Conservation (phyloP, 2,888 invertebrate genomes). For the Hemistola chrysoprasaria region DNA sequence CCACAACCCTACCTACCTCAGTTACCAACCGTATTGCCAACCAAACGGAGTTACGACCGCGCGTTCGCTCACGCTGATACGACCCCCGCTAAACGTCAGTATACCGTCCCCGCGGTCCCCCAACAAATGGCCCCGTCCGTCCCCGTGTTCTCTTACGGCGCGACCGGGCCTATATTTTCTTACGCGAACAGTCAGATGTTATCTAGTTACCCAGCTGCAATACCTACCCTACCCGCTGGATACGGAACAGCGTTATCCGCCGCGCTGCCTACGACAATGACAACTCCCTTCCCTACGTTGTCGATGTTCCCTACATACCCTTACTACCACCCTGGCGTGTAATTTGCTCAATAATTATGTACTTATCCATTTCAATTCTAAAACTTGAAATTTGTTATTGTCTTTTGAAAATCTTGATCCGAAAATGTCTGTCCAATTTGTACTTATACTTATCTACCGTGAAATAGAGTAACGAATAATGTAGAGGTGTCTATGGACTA, state of each 20-base stretch:
- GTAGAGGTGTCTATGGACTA: too few species aligned
- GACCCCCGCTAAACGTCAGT: slow-evolving; percentile 74
- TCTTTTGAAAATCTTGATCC: too few species aligned
- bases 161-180: slow-evolving; percentile 65
- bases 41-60: slow-evolving; percentile 87
- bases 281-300: slow-evolving; percentile 51
- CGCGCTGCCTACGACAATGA: slow-evolving; percentile 49
- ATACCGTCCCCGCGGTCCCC: slow-evolving; percentile 60
- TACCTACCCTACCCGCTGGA: slow-evolving; percentile 59
- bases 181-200: slow-evolving; percentile 67
- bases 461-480: too few species aligned
- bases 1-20: slow-evolving; percentile 47
- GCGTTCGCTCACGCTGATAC: slow-evolving; percentile 83
- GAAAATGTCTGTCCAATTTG: too few species aligned
- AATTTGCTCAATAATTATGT: slow-evolving; percentile 12
- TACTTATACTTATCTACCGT: too few species aligned
- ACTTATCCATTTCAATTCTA: too few species aligned
- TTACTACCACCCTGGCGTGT: slow-evolving; percentile 32
- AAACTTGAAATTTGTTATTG: too few species aligned
- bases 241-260: slow-evolving; percentile 60
- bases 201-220: slow-evolving; percentile 51
- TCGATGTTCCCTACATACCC: slow-evolving; percentile 70
- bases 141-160: slow-evolving; percentile 80
- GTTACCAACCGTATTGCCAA: slow-evolving; percentile 60
- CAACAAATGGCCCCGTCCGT: slow-evolving; percentile 66